Evolutionary conservation across 1,140 invertebrate species (phyloP), one percentile per base, ranked within the genome.

Genomic region (Ceratosolen solmsi): DNA sequence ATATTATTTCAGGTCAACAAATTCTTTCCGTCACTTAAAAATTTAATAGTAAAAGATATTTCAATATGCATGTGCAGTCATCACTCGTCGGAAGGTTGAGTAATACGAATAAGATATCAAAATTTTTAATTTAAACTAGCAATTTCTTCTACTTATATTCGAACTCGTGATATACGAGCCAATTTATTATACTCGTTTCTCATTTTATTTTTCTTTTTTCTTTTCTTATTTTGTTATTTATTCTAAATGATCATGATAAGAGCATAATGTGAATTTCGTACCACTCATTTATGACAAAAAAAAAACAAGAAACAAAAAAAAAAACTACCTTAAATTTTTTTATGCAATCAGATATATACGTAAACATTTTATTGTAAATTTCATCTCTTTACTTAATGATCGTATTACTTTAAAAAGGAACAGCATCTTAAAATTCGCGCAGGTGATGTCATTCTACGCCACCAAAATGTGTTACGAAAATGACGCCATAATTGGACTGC

Each of bases 401-500:
- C 20, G 36, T 65, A 49, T 41, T 41, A 46, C 58, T 76, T 76
- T n/a, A 76, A 60, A 38, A 63, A 27, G n/a, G 22, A 71, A 71
- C 8, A 49, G 41, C 22, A 49, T 27, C 11, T 27, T 49, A 71
- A 71, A 71, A 49, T 22, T 49, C 41, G n/a, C 56, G 33, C 22
- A 9, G 25, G 41, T 76, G 56, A 76, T 60, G 74, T 65, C 56
- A 76, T 60, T 2, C 41, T 46, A 20, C 25, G 11, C n/a, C 15
- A 46, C 38, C 74, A 15, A 65, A 76, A 65, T 63, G 74, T 65
- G 36, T 76, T 49, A 65, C 74, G 38, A 58, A 46, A 46, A 46
- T 76, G 74, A 65, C 25, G 54, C 54, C 73, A 76, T 60, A 25
- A 60, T 75, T 56, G 49, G 70, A 71, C 20, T 68, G 9, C 63